Base-by-base conservation (phyloP, 1,140 invertebrate genomes). In the Penaeus japonicus region DNA sequence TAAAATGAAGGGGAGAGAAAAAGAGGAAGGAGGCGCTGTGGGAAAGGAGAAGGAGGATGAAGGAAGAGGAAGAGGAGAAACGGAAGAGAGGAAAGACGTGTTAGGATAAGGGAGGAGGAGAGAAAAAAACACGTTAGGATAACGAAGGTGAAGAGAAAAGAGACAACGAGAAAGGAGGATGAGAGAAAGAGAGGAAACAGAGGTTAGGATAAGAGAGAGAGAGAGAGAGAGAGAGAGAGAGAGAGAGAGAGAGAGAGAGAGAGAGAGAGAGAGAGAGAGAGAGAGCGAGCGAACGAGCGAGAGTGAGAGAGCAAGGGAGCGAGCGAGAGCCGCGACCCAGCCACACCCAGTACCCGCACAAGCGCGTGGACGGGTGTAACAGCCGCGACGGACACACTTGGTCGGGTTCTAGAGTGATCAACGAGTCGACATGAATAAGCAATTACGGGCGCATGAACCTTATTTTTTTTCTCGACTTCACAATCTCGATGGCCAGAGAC, bases 191-290 rank as follows among this genome's bases (percentile, higher is more conserved):
- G 78, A 80, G 78, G 53, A 39, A 55, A 39, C 47, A 39, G 0
- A 39, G 53, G 78, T 53, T 35, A 80, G 27, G 27, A 15, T n/a
- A 10, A 12, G 24, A 30, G 73, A 5, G 73, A 4, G 10, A 77
- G 73, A 77, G 73, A 77, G 73, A 4, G 73, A 77, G 73, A 77
- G 73, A 77, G 73, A 4, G 73, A 77, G 70, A 75, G 70, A 75
- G 73, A 77, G 27, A 4, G 73, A 77, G 73, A 77, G 73, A 77
- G 73, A 77, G 73, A 4, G 73, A 77, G 73, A 77, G 73, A 77
- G 75, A 77, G 75, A 39, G 75, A 22, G 24, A 30, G 24, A 17
- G 75, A 15, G 20, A 35, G 75, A 1, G 24, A 20, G 75, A 27
- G 35, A 7, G 75, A 39, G 75, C 35, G 0, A 77, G 35, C 15